These are phyloP conservation scores for Paedocypris micromegethes DNA, from an alignment of 2,797 vertebrate species.

Conservation along the genomic window DNA sequence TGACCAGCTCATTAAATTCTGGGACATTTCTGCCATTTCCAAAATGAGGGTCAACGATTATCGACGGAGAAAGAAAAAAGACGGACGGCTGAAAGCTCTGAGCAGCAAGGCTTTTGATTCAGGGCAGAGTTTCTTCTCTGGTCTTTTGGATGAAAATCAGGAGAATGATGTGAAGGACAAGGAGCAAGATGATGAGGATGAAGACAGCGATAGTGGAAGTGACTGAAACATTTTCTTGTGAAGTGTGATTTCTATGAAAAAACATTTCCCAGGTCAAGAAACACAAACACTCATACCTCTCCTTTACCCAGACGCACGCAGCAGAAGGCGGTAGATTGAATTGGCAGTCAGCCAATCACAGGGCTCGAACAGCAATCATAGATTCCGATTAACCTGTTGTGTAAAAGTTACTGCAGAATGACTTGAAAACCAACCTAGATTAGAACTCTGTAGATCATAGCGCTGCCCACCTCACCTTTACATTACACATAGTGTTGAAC, in stretches of 20 bases:
- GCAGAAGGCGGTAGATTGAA: no score
- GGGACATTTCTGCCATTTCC: constrained; percentile 76
- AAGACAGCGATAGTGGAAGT: constrained; percentile 58
- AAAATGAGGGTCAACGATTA: constrained; percentile 75
- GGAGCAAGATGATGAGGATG: constrained; percentile 41
- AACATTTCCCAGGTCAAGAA: no score
- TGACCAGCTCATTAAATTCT: constrained; percentile 92
- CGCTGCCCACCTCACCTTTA: no score
- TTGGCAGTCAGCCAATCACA: no score
- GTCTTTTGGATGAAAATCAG: constrained; percentile 68
- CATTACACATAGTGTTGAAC: no score
- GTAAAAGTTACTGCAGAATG: no score
- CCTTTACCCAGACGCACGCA: no score
- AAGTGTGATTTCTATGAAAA: not conserved
- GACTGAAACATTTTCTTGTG: constrained; percentile 47
- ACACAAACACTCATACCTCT: no score
- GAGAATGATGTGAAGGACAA: constrained; percentile 34
- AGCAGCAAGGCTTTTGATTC: constrained; percentile 80
- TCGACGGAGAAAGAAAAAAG: constrained; percentile 81
- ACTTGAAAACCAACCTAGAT: no score
- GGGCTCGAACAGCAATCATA: no score
- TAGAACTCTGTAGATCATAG: no score
- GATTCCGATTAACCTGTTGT: no score
- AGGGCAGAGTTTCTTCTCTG: constrained; percentile 82
- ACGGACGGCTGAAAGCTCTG: constrained; percentile 73